Percentiles rank a stretch among this genome's conserved stretches.
These are phyloP conservation scores for Pterostichus niger DNA, from an alignment of 2,888 invertebrate species.

Conservation along the genomic window DNA sequence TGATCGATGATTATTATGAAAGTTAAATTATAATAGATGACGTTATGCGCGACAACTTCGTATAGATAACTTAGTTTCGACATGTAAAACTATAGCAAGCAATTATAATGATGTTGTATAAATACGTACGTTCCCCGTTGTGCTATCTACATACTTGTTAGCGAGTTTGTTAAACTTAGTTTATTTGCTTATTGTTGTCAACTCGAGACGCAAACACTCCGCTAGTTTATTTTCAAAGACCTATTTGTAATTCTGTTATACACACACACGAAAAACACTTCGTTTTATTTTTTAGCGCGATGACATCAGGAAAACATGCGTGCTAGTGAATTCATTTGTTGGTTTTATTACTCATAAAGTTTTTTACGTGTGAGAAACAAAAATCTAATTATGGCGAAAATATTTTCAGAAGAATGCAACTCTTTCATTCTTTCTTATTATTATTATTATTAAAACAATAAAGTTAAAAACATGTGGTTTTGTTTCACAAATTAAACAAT, in stretches of 20 bases:
- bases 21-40: constrained; percentile 20
- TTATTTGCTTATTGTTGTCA: constrained; percentile 44
- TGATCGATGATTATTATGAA: constrained; percentile 8
- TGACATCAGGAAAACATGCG: not conserved
- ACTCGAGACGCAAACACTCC: constrained; percentile 19
- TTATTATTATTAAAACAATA: no score
- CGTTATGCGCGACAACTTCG: not conserved
- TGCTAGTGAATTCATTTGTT: not conserved
- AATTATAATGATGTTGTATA: constrained; percentile 41
- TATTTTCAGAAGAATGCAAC: no score
- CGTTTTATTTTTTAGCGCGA: not conserved
- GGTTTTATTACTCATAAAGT: not conserved
- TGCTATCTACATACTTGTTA: constrained; percentile 22
- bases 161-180: constrained; percentile 34
- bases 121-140: constrained; percentile 37
- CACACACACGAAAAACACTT: constrained; percentile 12
- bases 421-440: no score
- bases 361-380: no score
- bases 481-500: no score
- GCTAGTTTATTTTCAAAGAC: constrained; percentile 33
- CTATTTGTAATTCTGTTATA: constrained; percentile 28
- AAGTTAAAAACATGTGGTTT: no score
- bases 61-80: constrained; percentile 22
- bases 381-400: no score
- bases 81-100: constrained; percentile 35